Percentiles rank a stretch among this genome's conserved stretches.
These are phyloP conservation scores for Dinocampus coccinellae DNA, from an alignment of 2,888 invertebrate species.

Conservation along the genomic window DNA sequence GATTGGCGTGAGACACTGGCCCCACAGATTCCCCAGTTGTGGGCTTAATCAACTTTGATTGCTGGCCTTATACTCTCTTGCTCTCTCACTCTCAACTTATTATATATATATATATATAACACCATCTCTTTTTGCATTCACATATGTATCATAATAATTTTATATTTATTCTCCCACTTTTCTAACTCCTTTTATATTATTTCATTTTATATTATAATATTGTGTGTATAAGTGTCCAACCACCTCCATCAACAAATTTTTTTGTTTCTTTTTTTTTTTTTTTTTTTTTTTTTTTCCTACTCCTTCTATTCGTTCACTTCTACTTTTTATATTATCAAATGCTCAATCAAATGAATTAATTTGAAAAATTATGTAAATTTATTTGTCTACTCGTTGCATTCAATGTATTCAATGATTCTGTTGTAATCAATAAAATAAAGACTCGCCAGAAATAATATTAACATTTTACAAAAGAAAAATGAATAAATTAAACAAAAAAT, in stretches of 20 bases:
- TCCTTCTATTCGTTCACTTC: no score
- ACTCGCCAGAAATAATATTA: not conserved
- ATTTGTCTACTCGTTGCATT: not conserved
- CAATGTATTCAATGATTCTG: not conserved
- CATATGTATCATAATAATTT: constrained; percentile 18
- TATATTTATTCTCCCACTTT: constrained; percentile 21
- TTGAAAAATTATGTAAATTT: not conserved
- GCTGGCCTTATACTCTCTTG: constrained; percentile 56
- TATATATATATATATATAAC: constrained; percentile 21
- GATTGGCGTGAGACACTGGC: constrained; percentile 70
- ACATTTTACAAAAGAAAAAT: no score
- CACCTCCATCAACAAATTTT: not conserved
- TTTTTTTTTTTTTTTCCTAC: not conserved
- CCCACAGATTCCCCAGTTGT: constrained; percentile 70
- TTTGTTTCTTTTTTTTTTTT: not conserved
- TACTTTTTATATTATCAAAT: constrained; percentile 1
- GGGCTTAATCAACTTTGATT: constrained; percentile 70
- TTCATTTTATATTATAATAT: not conserved
- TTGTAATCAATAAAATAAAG: not conserved
- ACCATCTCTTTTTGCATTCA: not conserved
- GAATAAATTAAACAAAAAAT: no score
- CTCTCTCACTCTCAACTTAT: constrained; percentile 41
- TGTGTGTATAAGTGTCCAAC: not conserved
- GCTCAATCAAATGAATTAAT: not conserved
- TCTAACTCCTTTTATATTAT: constrained; percentile 15